Conservation (phyloP, 2,888 invertebrate species). For the Papilio protenor region DNA sequence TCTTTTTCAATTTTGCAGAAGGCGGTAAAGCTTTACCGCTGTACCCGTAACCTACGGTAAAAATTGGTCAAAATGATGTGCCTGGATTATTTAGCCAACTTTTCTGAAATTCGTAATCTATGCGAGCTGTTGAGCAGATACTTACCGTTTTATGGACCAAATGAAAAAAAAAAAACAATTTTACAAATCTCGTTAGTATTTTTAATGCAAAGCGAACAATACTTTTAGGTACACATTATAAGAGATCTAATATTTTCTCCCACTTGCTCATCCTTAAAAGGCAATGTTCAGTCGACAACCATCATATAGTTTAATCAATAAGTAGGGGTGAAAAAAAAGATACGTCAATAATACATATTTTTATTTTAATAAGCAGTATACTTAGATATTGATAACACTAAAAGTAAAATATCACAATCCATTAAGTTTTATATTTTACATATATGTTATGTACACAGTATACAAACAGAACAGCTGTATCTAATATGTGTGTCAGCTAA, state of each 20-base stretch:
- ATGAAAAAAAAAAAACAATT: too few species aligned
- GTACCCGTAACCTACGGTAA: neutral
- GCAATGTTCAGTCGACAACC: too few species aligned
- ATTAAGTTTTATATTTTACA: constrained; percentile 46
- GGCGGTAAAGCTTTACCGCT: neutral
- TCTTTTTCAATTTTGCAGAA: neutral
- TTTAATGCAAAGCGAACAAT: too few species aligned
- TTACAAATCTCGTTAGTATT: too few species aligned
- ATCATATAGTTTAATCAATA: too few species aligned
- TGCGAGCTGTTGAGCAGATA: too few species aligned
- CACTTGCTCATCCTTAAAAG: neutral
- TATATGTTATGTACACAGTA: constrained; percentile 41
- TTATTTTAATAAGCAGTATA: constrained; percentile 53
- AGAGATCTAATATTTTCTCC: neutral
- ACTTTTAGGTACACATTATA: neutral
- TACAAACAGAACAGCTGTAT: constrained; percentile 2
- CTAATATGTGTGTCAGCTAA: neutral
- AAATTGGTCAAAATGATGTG: neutral
- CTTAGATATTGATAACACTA: constrained; percentile 52
- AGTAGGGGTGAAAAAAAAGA: constrained; percentile 2
- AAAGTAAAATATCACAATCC: constrained; percentile 70
- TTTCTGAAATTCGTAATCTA: too few species aligned
- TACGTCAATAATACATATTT: constrained; percentile 34
- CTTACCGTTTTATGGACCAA: too few species aligned
- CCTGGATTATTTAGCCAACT: too few species aligned